Percentiles rank a stretch among this genome's conserved stretches.
These are phyloP conservation scores for Coelopa pilipes DNA, from an alignment of 2,888 invertebrate species.

Conservation along the genomic window DNA sequence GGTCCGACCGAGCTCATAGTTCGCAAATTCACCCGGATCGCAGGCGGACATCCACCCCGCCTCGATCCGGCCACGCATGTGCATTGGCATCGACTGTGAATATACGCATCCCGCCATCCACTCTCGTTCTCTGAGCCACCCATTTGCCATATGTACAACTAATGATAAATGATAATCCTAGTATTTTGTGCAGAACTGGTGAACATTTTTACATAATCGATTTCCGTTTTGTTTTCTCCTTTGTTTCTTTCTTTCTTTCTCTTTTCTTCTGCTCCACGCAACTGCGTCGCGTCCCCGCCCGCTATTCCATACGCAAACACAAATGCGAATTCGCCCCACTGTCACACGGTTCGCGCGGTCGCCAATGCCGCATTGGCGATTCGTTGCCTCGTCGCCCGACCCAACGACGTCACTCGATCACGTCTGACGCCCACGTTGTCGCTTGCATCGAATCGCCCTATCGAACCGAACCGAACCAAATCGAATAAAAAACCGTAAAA, in stretches of 20 bases:
- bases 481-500: slow-evolving; percentile 44
- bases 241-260: slow-evolving; percentile 36
- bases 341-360: no score
- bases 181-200: slow-evolving; percentile 23
- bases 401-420: not conserved
- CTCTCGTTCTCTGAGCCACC: not conserved
- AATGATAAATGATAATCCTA: not conserved
- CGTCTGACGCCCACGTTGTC: not conserved
- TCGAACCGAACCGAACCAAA: slow-evolving; percentile 2
- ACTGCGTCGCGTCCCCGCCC: slow-evolving; percentile 10
- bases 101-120: not conserved
- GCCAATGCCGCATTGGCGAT: not conserved
- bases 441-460: not conserved
- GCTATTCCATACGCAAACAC: not conserved
- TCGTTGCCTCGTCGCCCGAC: not conserved
- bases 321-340: no score
- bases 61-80: not conserved
- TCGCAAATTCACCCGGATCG: no score
- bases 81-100: slow-evolving; percentile 13
- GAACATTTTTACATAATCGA: slow-evolving; percentile 48
- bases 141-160: not conserved
- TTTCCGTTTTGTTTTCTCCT: slow-evolving; percentile 45
- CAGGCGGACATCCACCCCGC: no score
- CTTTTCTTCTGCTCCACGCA: slow-evolving; percentile 21
- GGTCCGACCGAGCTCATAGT: no score